phyloP scores from a whole-genome alignment of 2,113 vertebrate genomes.

The Cygnus atratus region DNA sequence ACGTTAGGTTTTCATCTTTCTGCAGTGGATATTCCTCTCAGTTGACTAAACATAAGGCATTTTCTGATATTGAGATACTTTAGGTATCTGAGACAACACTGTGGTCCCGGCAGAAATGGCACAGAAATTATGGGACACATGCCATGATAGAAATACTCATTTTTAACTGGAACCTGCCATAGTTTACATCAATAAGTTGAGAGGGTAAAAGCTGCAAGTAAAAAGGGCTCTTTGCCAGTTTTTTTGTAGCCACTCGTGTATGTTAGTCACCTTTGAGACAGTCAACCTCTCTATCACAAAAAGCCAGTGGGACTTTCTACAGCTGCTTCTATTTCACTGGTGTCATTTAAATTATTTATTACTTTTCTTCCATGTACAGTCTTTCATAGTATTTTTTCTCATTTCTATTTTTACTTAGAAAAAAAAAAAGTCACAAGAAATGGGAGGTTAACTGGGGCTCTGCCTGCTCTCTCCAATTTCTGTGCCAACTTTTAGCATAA shows the following conservation, averaged over 20 bases:
- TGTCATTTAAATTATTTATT: constrained; percentile 4
- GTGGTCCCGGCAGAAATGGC: not conserved
- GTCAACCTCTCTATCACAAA: not conserved
- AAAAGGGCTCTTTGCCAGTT: not conserved
- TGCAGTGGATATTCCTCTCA: not conserved
- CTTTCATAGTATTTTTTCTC: not conserved
- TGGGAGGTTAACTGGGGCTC: not conserved
- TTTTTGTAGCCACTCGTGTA: not conserved
- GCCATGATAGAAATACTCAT: not conserved
- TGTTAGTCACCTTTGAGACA: not conserved
- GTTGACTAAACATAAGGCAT: not conserved
- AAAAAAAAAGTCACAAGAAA: not conserved
- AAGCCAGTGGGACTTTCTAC: not conserved
- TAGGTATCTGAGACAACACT: not conserved
- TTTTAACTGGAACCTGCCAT: not conserved
- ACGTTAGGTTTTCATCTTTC: not conserved
- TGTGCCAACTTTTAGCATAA: not conserved
- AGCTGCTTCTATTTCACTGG: not conserved
- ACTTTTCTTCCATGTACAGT: not conserved
- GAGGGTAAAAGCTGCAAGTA: not conserved
- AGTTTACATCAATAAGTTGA: not conserved
- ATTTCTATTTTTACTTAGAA: not conserved
- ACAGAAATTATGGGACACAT: not conserved
- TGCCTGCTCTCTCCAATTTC: not conserved
- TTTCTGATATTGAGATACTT: not conserved